A percentile compares a stretch with the other conserved stretches of the same genome.
These are phyloP conservation scores for Tetranychus truncatus DNA, from an alignment of 2,888 invertebrate species.

Conservation along the genomic window DNA sequence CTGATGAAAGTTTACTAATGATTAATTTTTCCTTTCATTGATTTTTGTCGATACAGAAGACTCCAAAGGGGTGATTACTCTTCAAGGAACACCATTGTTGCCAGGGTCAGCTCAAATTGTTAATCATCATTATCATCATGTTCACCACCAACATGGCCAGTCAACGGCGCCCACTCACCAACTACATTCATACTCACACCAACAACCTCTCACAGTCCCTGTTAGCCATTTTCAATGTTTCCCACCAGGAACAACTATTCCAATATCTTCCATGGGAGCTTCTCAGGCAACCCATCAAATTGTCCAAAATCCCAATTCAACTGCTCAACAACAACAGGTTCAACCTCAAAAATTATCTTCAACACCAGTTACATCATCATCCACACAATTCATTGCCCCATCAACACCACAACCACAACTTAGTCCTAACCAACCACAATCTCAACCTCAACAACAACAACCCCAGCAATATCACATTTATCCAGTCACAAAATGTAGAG, in stretches of 20 bases:
- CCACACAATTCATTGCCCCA: not conserved
- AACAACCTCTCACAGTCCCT: not conserved
- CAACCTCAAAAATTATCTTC: not conserved
- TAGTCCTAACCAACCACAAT: not conserved
- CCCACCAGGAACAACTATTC: not conserved
- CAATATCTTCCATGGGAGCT: not conserved
- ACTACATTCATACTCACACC: not conserved
- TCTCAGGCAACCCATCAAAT: slow-evolving; percentile 2
- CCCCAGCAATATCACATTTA: not conserved
- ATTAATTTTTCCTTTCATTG: not conserved
- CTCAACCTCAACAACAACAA: slow-evolving; percentile 13
- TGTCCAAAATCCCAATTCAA: not conserved
- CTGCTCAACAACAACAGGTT: slow-evolving; percentile 1
- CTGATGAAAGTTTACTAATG: not conserved
- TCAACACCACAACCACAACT: slow-evolving; percentile 1
- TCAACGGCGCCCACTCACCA: not conserved
- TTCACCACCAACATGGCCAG: not conserved
- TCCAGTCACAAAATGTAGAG: slow-evolving; percentile 3
- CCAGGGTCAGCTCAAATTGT: not conserved
- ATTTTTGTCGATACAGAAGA: not conserved
- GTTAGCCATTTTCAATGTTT: not conserved
- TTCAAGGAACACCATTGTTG: not conserved
- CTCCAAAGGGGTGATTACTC: not conserved
- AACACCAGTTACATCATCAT: slow-evolving; percentile 1
- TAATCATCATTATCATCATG: not conserved